Conservation (phyloP, 1,140 invertebrate species). For the Eulimnadia texana region DNA sequence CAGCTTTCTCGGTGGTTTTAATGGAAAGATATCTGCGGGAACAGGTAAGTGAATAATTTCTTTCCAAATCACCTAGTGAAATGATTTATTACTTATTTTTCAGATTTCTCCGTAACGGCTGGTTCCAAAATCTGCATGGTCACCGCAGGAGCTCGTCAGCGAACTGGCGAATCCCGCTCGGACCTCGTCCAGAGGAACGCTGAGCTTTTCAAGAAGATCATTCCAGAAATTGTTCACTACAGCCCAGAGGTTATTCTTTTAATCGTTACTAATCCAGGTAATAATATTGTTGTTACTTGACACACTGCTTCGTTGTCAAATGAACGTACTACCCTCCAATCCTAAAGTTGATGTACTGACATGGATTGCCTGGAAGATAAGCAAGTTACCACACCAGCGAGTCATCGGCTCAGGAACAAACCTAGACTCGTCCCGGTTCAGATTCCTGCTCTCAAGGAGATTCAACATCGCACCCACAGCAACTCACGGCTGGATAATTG, state of each 20-base stretch:
- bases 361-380: slow-evolving; percentile 81
- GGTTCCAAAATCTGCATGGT: slow-evolving; percentile 71
- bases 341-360: slow-evolving; percentile 62
- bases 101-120: slow-evolving; percentile 59
- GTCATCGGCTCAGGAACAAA: slow-evolving; percentile 88
- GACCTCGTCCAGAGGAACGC: slow-evolving; percentile 75
- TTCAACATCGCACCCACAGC: slow-evolving; percentile 62
- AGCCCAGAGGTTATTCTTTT: slow-evolving; percentile 73
- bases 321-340: background rate
- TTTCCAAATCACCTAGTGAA: slow-evolving; percentile 17
- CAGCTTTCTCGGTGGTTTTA: slow-evolving; percentile 58
- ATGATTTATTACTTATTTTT: slow-evolving; percentile 15
- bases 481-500: slow-evolving; percentile 78
- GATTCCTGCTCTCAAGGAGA: slow-evolving; percentile 70
- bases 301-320: background rate
- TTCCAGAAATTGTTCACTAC: slow-evolving; percentile 65
- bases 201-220: slow-evolving; percentile 70
- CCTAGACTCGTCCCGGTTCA: slow-evolving; percentile 74
- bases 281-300: slow-evolving; percentile 8
- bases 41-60: slow-evolving; percentile 38
- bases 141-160: slow-evolving; percentile 74
- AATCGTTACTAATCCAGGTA: slow-evolving; percentile 73
- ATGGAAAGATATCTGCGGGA: slow-evolving; percentile 49
- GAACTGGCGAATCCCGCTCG: slow-evolving; percentile 66
- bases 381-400: slow-evolving; percentile 65